phyloP scores from a whole-genome alignment of 1,140 invertebrate species.

The Hyles euphorbiae region DNA sequence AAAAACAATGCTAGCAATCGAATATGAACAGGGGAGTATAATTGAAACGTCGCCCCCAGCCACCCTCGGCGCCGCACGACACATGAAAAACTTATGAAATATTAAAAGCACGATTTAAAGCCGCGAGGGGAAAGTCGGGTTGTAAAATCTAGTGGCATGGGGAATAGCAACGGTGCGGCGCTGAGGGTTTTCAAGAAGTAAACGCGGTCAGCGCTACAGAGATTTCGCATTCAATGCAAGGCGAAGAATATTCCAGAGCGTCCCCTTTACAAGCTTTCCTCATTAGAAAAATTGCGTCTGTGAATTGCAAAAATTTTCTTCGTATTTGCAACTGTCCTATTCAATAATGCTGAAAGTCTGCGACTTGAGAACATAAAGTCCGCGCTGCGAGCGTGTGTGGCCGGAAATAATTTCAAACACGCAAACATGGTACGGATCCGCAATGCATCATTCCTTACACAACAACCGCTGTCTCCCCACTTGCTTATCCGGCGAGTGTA shows the following conservation, averaged over 20 bases:
- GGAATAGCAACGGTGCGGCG: constrained; percentile 38
- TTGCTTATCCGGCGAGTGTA: too few relatives aligned
- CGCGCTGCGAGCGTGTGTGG: background rate
- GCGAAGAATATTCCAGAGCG: constrained; percentile 16
- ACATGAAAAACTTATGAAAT: constrained; percentile 66
- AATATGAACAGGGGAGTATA: constrained; percentile 45
- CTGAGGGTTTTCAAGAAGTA: constrained; percentile 38
- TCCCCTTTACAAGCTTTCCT: constrained; percentile 26
- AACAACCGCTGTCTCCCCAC: background rate
- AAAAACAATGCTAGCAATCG: constrained; percentile 31
- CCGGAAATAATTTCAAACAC: constrained; percentile 24
- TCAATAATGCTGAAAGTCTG: too few relatives aligned
- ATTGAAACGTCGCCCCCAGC: constrained; percentile 39
- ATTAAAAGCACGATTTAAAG: constrained; percentile 58
- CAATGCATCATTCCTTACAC: constrained; percentile 47
- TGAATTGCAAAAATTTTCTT: constrained; percentile 1
- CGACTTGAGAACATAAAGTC: background rate
- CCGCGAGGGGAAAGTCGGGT: constrained; percentile 40
- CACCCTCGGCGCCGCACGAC: constrained; percentile 60
- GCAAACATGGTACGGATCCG: constrained; percentile 33
- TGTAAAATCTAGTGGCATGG: constrained; percentile 53
- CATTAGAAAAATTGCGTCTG: constrained; percentile 35
- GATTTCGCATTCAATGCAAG: background rate
- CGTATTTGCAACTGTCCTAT: too few relatives aligned
- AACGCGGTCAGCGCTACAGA: constrained; percentile 21